Evolutionary conservation across 2,113 vertebrate genomes (phyloP).

Genomic region (Furnarius figulus): DNA sequence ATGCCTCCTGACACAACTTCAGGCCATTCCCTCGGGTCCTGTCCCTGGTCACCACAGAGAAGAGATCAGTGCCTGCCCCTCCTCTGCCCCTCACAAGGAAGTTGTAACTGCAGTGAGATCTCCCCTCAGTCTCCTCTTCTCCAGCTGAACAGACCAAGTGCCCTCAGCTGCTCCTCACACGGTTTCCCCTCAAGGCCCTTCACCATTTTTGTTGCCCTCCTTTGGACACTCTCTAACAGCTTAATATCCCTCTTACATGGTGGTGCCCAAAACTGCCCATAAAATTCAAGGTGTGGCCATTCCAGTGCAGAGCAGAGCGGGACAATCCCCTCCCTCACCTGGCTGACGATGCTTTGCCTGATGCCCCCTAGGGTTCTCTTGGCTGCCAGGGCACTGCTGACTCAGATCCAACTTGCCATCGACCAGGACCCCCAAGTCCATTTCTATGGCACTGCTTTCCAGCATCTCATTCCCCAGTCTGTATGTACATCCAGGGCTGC

Average conservation of each 20-base stretch:
- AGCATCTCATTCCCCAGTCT: no score
- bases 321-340: not conserved
- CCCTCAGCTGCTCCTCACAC: not conserved
- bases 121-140: not conserved
- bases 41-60: not conserved
- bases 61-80: not conserved
- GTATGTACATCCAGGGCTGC: rapidly evolving
- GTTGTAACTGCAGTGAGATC: rapidly evolving
- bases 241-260: not conserved
- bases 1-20: no score
- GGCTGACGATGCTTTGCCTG: rapidly evolving
- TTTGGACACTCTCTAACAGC: not conserved
- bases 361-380: not conserved
- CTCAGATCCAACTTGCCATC: rapidly evolving
- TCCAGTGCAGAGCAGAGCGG: rapidly evolving
- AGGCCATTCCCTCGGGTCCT: not conserved
- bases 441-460: not conserved
- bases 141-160: not conserved
- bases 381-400: not conserved
- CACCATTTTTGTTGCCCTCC: not conserved
- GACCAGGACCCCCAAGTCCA: rapidly evolving
- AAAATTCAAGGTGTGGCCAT: rapidly evolving
- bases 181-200: not conserved
- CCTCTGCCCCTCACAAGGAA: not conserved
- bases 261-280: rapidly evolving